Evolutionary conservation across 92 coral and sea anemone species (phyloP).

Genomic region (Parazoanthus darwini): DNA sequence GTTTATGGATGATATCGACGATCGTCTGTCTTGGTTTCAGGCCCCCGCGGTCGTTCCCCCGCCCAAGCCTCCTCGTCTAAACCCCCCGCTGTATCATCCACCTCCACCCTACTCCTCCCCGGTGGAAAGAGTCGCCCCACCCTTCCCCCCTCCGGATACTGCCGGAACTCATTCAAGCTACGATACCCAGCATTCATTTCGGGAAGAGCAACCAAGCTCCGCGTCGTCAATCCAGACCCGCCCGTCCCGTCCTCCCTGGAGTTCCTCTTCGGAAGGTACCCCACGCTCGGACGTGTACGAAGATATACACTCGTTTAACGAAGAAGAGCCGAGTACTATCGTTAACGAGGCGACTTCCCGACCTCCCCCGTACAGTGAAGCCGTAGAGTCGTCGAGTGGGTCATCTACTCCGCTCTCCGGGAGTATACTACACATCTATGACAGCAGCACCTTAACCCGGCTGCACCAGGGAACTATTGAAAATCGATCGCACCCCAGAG

Average conservation of each 20-base stretch:
- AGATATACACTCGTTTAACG: slow-evolving; percentile 79
- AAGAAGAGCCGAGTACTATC: slow-evolving; percentile 77
- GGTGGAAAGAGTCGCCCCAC: slow-evolving; percentile 50
- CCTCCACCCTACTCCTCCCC: slow-evolving; percentile 76
- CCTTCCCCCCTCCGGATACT: slow-evolving; percentile 45
- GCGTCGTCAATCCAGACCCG: slow-evolving; percentile 60
- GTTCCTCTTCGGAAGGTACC: slow-evolving; percentile 57
- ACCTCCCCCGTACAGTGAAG: slow-evolving; percentile 88
- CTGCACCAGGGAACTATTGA: slow-evolving; percentile 40
- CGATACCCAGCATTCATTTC: slow-evolving; percentile 76
- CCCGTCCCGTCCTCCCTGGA: slow-evolving; percentile 63
- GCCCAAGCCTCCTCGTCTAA: slow-evolving; percentile 31
- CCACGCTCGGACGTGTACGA: slow-evolving; percentile 49
- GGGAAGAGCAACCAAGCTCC: slow-evolving; percentile 85
- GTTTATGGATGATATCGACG: too few species aligned
- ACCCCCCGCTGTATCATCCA: slow-evolving; percentile 61
- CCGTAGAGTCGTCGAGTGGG: slow-evolving; percentile 57
- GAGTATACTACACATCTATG: slow-evolving; percentile 60
- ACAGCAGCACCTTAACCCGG: slow-evolving; percentile 51
- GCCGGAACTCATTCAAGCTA: slow-evolving; percentile 50
- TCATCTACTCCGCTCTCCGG: slow-evolving; percentile 52
- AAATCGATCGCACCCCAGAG: slow-evolving; percentile 37
- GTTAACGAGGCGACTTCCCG: slow-evolving; percentile 57
- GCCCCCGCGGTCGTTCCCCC: slow-evolving; percentile 11
- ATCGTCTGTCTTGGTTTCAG: background rate